A percentile compares a stretch with the other conserved stretches of the same genome.
Evolutionary conservation across 2,888 invertebrate genomes (phyloP).

Genomic region (Tipula confusa): DNA sequence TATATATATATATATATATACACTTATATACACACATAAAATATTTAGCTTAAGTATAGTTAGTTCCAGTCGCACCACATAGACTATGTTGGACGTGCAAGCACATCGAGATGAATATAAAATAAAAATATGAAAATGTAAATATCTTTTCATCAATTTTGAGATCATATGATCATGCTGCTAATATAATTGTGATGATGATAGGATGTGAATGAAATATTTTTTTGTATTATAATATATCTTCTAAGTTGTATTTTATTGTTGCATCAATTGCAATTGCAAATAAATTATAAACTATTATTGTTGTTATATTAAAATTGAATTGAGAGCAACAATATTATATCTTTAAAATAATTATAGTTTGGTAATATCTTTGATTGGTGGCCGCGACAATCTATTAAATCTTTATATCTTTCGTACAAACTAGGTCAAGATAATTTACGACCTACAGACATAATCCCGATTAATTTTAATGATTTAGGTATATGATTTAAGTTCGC

Average conservation of each 20-base stretch:
- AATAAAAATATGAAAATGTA: not conserved
- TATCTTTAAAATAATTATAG: not conserved
- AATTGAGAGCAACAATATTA: not conserved
- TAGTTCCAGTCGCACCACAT: not conserved
- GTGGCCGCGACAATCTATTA: not conserved
- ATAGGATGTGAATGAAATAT: not conserved
- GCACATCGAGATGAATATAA: not conserved
- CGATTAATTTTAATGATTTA: not conserved
- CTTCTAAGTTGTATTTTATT: not conserved
- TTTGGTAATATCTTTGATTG: not conserved
- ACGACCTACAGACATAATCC: not conserved
- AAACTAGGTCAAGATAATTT: not conserved
- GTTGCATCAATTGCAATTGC: not conserved
- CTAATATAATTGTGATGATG: not conserved
- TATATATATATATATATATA: not conserved
- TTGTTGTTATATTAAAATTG: not conserved
- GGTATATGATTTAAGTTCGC: not conserved
- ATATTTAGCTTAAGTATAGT: no score
- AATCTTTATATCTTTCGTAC: not conserved
- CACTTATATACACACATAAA: not conserved
- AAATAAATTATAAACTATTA: not conserved
- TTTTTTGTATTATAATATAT: not conserved
- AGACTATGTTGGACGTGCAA: not conserved
- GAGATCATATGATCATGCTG: not conserved
- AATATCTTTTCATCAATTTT: not conserved